These are phyloP conservation scores for Mesitornis unicolor DNA, from an alignment of 2,113 vertebrate genomes.

Conservation along the genomic window DNA sequence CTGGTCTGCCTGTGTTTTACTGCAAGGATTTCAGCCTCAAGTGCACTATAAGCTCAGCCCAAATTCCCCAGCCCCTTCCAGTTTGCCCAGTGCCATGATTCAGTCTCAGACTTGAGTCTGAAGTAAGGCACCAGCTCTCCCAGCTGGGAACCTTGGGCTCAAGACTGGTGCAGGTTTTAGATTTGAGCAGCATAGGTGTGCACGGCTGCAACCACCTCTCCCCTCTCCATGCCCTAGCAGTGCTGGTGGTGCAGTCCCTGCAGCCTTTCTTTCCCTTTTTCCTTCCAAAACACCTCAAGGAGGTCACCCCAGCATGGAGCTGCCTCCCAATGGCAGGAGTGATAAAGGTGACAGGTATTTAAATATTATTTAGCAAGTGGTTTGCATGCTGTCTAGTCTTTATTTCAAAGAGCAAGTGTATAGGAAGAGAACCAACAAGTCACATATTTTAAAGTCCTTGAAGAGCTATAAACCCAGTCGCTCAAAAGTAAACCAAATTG, in stretches of 20 bases:
- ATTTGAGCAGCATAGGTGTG: not conserved
- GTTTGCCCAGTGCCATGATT: not conserved
- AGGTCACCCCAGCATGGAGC: not conserved
- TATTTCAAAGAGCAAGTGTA: not conserved
- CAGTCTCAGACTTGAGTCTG: fast-evolving
- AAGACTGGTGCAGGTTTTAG: not conserved
- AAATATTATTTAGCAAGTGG: not conserved
- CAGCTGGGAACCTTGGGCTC: fast-evolving
- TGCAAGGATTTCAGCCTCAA: not conserved
- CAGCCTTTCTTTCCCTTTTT: not conserved
- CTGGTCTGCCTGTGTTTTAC: not conserved
- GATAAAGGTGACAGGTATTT: not conserved
- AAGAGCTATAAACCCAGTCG: not conserved
- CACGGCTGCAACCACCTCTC: not conserved
- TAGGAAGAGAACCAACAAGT: not conserved
- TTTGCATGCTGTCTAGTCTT: slow-evolving; percentile 11
- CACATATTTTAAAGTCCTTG: not conserved
- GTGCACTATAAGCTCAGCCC: not conserved
- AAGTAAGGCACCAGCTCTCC: not conserved
- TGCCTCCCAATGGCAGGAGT: not conserved
- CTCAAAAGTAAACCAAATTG: not conserved
- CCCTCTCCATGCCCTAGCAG: not conserved
- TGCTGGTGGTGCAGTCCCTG: fast-evolving
- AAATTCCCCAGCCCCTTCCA: not conserved
- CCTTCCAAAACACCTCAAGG: not conserved